phyloP scores from a whole-genome alignment of 2,113 vertebrate genomes.

The Colaptes auratus region DNA sequence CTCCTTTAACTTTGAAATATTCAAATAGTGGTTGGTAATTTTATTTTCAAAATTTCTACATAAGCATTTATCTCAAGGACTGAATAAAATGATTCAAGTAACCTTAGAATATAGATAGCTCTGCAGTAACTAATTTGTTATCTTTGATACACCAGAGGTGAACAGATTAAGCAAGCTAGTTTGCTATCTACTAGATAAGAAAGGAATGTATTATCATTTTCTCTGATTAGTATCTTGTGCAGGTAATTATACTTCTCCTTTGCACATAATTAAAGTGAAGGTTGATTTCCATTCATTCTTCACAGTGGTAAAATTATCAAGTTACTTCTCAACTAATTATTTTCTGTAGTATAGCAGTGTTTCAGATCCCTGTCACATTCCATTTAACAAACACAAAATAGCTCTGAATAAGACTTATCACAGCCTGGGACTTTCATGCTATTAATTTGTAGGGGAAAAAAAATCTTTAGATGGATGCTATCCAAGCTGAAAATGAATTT shows the following conservation, averaged over 20 bases:
- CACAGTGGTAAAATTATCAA: conserved; percentile 79
- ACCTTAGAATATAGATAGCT: conserved; percentile 46
- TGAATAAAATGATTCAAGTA: conserved; percentile 22
- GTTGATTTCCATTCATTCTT: conserved; percentile 77
- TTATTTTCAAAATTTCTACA: conserved; percentile 12
- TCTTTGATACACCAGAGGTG: conserved; percentile 66
- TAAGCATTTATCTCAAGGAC: conserved; percentile 43
- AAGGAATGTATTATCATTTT: conserved; percentile 75
- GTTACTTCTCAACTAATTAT: conserved; percentile 85
- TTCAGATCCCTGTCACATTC: conserved; percentile 80
- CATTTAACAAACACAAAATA: conserved; percentile 82
- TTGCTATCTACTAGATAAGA: conserved; percentile 72
- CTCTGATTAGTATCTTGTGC: conserved; percentile 75
- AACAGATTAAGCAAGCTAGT: conserved; percentile 71
- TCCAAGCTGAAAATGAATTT: conserved; percentile 83
- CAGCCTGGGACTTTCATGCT: conserved; percentile 78
- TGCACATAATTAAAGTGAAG: conserved; percentile 79
- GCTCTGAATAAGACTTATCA: conserved; percentile 78
- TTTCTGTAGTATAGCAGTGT: conserved; percentile 75
- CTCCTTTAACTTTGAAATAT: conserved; percentile 30
- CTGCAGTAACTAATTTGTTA: conserved; percentile 59
- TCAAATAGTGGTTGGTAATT: neutral
- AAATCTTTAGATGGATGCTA: conserved; percentile 82
- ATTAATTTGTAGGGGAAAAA: conserved; percentile 79
- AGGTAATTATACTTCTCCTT: conserved; percentile 81